Conservation (phyloP, 2,888 invertebrate species). For the Ennomos quercinarius region DNA sequence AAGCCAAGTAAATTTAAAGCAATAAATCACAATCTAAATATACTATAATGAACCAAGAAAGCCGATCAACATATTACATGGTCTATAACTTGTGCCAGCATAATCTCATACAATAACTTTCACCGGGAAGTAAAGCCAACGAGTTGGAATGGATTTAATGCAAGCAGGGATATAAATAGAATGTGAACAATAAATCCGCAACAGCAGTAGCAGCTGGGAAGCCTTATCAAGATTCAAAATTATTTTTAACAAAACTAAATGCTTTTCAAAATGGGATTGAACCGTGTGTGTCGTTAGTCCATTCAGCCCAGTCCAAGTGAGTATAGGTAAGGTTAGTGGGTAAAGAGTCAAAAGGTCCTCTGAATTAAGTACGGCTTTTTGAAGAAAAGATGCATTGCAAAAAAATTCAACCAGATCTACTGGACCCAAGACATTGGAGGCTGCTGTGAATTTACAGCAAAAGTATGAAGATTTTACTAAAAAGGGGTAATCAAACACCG, state of each 20-base stretch:
- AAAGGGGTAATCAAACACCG: too few relatives aligned
- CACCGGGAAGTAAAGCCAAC: not conserved
- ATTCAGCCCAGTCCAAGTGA: slow-evolving; percentile 74
- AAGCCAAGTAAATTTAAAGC: not conserved
- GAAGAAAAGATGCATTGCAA: not conserved
- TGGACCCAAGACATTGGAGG: not conserved
- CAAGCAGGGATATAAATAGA: slow-evolving; percentile 5
- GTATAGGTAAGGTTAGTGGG: slow-evolving; percentile 70
- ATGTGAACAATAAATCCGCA: not conserved
- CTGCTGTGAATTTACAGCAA: not conserved
- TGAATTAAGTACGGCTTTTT: slow-evolving; percentile 53
- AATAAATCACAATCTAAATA: not conserved
- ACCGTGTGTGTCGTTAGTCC: slow-evolving; percentile 68
- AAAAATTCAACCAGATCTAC: not conserved
- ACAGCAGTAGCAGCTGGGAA: slow-evolving; percentile 1
- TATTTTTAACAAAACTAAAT: slow-evolving; percentile 13
- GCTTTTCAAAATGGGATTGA: slow-evolving; percentile 29
- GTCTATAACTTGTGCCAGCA: too few relatives aligned
- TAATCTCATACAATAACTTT: too few relatives aligned
- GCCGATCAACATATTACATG: too few relatives aligned
- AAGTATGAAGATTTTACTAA: not conserved
- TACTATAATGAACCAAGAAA: not conserved
- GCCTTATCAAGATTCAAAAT: slow-evolving; percentile 16
- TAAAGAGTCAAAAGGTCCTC: slow-evolving; percentile 62
- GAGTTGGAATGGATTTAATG: not conserved